A percentile compares a stretch with the other conserved stretches of the same genome.
Evolutionary conservation across 1,140 invertebrate species (phyloP).

Genomic region (Lepidurus packardi): DNA sequence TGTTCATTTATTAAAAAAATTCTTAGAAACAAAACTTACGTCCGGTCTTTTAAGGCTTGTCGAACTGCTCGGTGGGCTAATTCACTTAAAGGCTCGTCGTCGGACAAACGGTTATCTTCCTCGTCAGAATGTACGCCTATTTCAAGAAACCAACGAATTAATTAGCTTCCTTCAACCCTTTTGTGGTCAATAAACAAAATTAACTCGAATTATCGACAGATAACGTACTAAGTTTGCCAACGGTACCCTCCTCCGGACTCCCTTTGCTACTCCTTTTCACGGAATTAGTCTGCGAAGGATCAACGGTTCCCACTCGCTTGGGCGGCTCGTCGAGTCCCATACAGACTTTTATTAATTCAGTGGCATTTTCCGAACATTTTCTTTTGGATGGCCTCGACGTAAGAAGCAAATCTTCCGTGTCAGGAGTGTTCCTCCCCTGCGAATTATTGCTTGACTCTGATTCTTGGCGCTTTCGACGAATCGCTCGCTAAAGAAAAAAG

Average conservation of each 20-base stretch:
- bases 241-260: background rate
- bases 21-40: slow-evolving; percentile 57
- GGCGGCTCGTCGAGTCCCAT: slow-evolving; percentile 56
- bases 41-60: background rate
- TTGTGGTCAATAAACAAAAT: background rate
- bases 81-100: slow-evolving; percentile 70
- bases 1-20: background rate
- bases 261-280: background rate
- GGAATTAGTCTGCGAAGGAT: background rate
- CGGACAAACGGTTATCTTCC: slow-evolving; percentile 48
- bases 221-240: background rate
- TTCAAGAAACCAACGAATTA: background rate
- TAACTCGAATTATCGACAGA: too few species aligned
- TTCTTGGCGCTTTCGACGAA: slow-evolving; percentile 63
- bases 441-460: slow-evolving; percentile 59
- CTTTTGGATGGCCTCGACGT: slow-evolving; percentile 51
- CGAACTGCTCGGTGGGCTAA: slow-evolving; percentile 43
- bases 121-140: background rate
- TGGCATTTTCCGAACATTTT: slow-evolving; percentile 61
- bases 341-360: slow-evolving; percentile 60
- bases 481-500: background rate
- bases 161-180: background rate
- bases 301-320: slow-evolving; percentile 30
- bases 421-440: background rate
- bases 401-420: slow-evolving; percentile 30